These are phyloP conservation scores for Tiliqua scincoides DNA, from an alignment of 2,113 vertebrate species.

Conservation along the genomic window DNA sequence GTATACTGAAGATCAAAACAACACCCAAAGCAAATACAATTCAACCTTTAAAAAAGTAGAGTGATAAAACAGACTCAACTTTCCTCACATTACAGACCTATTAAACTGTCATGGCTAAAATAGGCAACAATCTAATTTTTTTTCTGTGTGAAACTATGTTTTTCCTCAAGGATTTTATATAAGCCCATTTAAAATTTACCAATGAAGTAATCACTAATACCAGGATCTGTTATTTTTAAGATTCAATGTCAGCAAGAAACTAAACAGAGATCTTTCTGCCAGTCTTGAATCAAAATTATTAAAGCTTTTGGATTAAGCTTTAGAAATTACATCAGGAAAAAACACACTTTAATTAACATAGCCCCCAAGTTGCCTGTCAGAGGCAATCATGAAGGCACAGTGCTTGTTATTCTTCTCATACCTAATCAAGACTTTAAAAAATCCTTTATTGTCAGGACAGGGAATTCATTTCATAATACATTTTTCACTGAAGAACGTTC, in stretches of 20 bases:
- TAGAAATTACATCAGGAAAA: conserved; percentile 25
- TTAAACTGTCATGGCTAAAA: not conserved
- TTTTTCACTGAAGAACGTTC: conserved; percentile 27
- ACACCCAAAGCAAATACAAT: conserved; percentile 26
- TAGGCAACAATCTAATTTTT: not conserved
- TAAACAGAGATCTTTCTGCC: conserved; percentile 30
- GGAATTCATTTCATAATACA: conserved; percentile 48
- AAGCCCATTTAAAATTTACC: conserved; percentile 32
- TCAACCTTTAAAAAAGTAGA: not conserved
- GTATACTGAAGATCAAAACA: not conserved
- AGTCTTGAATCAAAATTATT: conserved; percentile 27
- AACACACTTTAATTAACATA: conserved; percentile 55
- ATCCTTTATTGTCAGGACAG: conserved; percentile 54
- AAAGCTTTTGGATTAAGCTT: conserved; percentile 43
- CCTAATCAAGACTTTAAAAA: conserved; percentile 59
- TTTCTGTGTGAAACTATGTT: not conserved
- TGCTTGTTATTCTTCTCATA: conserved; percentile 56
- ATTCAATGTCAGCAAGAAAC: conserved; percentile 47
- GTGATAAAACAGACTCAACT: not conserved
- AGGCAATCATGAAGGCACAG: conserved; percentile 52
- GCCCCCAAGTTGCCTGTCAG: conserved; percentile 36
- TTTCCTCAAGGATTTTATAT: not conserved
- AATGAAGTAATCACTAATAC: conserved; percentile 47
- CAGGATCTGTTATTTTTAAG: conserved; percentile 32
- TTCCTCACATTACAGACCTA: not conserved